Base-by-base conservation (phyloP, 2,797 vertebrate species). In the Lagocephalus sceleratus region DNA sequence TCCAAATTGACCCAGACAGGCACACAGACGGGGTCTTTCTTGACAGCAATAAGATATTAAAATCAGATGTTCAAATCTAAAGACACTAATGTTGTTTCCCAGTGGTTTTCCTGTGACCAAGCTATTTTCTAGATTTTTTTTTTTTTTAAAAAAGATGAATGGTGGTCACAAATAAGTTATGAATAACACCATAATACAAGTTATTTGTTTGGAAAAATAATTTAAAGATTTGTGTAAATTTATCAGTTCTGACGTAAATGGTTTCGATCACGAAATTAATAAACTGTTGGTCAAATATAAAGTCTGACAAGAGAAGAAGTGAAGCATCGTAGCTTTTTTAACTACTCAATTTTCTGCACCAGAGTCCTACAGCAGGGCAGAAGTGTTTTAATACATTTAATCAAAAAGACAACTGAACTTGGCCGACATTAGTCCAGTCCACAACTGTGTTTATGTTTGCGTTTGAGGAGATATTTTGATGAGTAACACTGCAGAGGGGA, bases 1-100 rank as follows among this genome's bases (percentile, higher is more conserved):
- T 77, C 71, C 66, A 84, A 82, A 85, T 77, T 84, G 71, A 79
- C 76, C 65, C 20, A 48, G 60, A 75, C 75, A 62, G 57, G 67
- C 73, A 66, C 62, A 62, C 67, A 81, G 69, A 81, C 17, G 57
- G 52, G 41, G 40, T 47, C 20, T 45, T 73, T 53, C 54, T 72
- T 72, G 66, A 43, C 57, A 54, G 29, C 63, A 73, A 73, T 57
- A 59, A 68, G 63, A 81, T 78, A 66, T 79, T 55, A 62, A 80
- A 71, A 76, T 71, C 47, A 57, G 59, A 65, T 8, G 55, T 43
- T 71, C 39, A 66, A 69, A 48, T 56, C 51, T 55, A 52, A 45
- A 56, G 20, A 67, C 52, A 46, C 60, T 46, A n/a, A 20, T n/a
- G n/a, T 64, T 48, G 2, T 17, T 25, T 39, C n/a, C n/a, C n/a